phyloP scores from a whole-genome alignment of 2,797 vertebrate species.

The Sarcophilus harrisii region DNA sequence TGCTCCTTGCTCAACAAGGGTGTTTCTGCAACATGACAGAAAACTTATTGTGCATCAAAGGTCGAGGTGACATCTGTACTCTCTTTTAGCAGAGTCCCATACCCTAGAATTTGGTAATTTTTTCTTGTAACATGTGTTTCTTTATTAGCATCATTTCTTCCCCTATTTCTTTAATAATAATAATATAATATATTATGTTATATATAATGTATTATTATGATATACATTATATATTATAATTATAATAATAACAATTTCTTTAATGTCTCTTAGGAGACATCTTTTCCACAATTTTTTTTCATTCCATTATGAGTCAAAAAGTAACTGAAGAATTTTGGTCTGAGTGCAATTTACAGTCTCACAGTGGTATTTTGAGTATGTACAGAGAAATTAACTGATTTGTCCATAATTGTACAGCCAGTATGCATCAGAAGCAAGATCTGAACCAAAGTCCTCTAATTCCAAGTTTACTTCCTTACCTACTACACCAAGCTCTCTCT shows the following conservation, averaged over 20 bases:
- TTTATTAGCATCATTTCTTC: slow-evolving; percentile 14
- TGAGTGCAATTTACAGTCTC: background rate
- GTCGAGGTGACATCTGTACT: too few species aligned
- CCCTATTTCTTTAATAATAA: background rate
- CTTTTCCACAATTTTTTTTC: background rate
- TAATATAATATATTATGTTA: too few species aligned
- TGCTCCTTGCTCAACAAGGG: too few species aligned
- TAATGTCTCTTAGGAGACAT: background rate
- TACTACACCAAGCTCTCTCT: background rate
- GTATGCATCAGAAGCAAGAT: background rate
- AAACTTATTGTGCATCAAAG: too few species aligned
- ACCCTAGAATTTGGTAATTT: too few species aligned
- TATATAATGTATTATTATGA: too few species aligned
- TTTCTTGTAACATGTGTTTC: background rate
- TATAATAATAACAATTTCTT: too few species aligned
- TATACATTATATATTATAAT: too few species aligned
- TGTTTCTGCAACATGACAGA: too few species aligned
- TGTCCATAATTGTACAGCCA: background rate
- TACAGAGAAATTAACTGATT: background rate
- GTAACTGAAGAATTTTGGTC: background rate
- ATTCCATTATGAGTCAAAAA: background rate
- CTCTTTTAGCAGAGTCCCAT: too few species aligned
- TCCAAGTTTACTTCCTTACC: background rate
- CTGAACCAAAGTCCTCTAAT: background rate
- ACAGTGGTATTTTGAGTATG: background rate